Evolutionary conservation across 2,888 invertebrate genomes (phyloP).

Genomic region (Marasmarcha lunaedactyla): DNA sequence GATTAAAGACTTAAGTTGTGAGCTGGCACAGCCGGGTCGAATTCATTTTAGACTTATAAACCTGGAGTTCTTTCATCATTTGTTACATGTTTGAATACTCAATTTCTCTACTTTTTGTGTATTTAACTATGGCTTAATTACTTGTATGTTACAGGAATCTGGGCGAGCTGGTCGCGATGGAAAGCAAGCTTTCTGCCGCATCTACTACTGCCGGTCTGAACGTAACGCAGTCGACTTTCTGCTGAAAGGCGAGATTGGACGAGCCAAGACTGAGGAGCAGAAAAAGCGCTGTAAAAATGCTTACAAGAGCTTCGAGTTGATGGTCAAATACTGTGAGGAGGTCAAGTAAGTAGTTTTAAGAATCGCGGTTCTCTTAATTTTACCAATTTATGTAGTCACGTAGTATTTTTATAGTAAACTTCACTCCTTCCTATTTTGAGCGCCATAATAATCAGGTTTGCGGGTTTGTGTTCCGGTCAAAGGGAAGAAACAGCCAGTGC

Average conservation of each 20-base stretch:
- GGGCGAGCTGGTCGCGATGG: slow-evolving; percentile 98
- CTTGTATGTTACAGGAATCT: slow-evolving; percentile 84
- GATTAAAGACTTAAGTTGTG: too few relatives aligned
- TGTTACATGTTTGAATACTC: too few relatives aligned
- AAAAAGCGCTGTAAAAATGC: slow-evolving; percentile 72
- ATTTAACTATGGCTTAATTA: too few relatives aligned
- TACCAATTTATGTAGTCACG: neutral
- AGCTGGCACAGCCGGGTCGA: too few relatives aligned
- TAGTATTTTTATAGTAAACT: neutral
- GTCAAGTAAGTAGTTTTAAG: slow-evolving; percentile 71
- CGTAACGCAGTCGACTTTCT: slow-evolving; percentile 86
- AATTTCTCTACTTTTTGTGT: too few relatives aligned
- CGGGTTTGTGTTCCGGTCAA: too few relatives aligned
- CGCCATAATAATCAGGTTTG: too few relatives aligned
- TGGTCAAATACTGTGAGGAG: slow-evolving; percentile 89
- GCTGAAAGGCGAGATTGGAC: slow-evolving; percentile 77
- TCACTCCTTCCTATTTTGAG: too few relatives aligned
- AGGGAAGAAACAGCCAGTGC: too few relatives aligned
- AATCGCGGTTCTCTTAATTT: neutral
- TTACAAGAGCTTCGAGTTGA: slow-evolving; percentile 83
- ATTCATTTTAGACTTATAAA: too few relatives aligned
- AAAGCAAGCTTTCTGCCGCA: slow-evolving; percentile 85
- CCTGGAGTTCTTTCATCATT: too few relatives aligned
- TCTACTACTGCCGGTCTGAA: slow-evolving; percentile 89
- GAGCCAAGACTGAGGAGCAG: slow-evolving; percentile 67